phyloP scores from a whole-genome alignment of 2,113 vertebrate species.

The Lanius collurio region DNA sequence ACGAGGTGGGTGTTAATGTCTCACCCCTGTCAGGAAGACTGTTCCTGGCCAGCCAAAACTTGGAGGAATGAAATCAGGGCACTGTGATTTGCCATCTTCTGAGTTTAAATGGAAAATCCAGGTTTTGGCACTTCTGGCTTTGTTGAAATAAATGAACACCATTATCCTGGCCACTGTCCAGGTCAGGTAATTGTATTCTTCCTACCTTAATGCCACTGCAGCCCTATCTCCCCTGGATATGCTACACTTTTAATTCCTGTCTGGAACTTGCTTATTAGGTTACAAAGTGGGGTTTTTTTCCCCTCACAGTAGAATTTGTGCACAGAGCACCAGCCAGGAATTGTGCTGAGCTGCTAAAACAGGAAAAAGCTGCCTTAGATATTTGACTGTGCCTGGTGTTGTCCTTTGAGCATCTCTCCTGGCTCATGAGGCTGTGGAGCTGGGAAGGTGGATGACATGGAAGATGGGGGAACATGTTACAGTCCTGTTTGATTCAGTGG shows the following conservation, averaged over 20 bases:
- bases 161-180: background rate
- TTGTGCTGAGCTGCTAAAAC: background rate
- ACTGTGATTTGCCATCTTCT: background rate
- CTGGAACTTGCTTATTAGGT: slow-evolving; percentile 35
- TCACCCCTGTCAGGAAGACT: background rate
- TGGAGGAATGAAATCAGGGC: background rate
- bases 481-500: background rate
- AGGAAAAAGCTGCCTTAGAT: background rate
- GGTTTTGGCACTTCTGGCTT: background rate
- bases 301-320: background rate
- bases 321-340: background rate
- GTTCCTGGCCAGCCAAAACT: rapidly evolving
- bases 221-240: slow-evolving; percentile 15
- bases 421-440: background rate
- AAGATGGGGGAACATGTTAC: background rate
- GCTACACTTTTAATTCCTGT: slow-evolving; percentile 12
- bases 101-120: slow-evolving; percentile 19
- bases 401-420: background rate
- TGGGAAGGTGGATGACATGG: background rate
- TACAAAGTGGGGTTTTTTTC: background rate
- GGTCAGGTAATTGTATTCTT: slow-evolving; percentile 50
- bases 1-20: rapidly evolving
- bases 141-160: background rate
- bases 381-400: background rate
- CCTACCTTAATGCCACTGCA: slow-evolving; percentile 53